Evolutionary conservation across 2,797 vertebrate genomes (phyloP), one percentile per base, ranked within the genome.

Genomic region (Catostomus latipinnis): DNA sequence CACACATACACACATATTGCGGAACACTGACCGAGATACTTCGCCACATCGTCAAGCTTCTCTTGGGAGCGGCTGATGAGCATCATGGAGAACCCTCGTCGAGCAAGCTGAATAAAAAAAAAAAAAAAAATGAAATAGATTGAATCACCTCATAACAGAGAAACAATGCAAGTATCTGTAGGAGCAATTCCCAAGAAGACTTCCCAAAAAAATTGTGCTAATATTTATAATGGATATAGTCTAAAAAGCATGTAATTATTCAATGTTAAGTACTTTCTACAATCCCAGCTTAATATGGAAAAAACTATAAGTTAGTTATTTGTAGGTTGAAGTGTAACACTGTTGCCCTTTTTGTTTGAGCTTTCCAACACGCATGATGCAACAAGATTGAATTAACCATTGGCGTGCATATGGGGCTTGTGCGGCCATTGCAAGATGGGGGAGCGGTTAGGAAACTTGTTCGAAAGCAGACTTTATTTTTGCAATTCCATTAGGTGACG

Each of bases 51-150:
- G 58, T 97, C 93, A 86, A 99, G 91, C 81, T 96, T 99, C 60
- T 98, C 96, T 87, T 97, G 96, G 2, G 96, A 96, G 85, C 98
- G 95, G 82, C 98, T 99, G 93, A 99, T 97, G 14, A 99, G 87
- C 89, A 93, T 92, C 84, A 98, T 77, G 58, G 95, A 94, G 89
- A 99, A 96, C 22, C 97, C 97, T 88, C 90, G 90, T 60, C 83
- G 95, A 82, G 97, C 98, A 71, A 99, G 92, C 97, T 99, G 82
- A 77, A 34, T 34, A 22, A 80, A 1, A 85, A 75, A 2, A 1
- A 85, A 75, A 2, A 34, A 34, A 22, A 22, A 1, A 22, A 22
- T 22, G 1, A 22, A 22, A 22, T 22, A 73, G 43, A 58, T 46
- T 65, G 7, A 52, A 45, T 58, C 8, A 43, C 3, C 7, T 60